Evolutionary conservation across 23 tunicate genomes (phyloP), one percentile per base, ranked within the genome.

Genomic region (Pegea sp.): DNA sequence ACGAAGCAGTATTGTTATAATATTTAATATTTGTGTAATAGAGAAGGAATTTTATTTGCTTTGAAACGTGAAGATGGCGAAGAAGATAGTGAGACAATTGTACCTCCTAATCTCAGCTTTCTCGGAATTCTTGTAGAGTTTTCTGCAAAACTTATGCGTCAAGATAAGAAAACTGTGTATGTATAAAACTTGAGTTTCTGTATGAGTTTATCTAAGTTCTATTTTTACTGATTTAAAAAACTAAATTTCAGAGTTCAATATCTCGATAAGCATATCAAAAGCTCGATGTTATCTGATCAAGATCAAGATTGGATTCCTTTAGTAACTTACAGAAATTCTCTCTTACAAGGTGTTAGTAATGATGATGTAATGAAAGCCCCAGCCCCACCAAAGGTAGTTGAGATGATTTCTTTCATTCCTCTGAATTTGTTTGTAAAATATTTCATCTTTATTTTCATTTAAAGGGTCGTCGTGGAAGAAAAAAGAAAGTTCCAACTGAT

Each of bases 111-210:
- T 31, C 56, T 90, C 33, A 72, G 91, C 60, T 90, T 90, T 55
- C 71, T 90, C 33, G 77, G 78, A 5, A 72, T 90, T 11, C 66
- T 90, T 42, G 72, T 67, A 48, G 98, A 90, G 50, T 90, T 90
- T 66, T 77, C 98, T 2, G 53, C 98, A 16, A 90, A 90, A 57
- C 68, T 90, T 2, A 90, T 90, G 81, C 68, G 64, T 23, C 98
- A 90, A 34, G 98, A 90, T 29, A 65, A 76, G 33, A 81, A 67
- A 57, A 81, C 93, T 24, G 81, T 81, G 93, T 81, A 67, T 71
- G 93, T 38, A 38, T 8, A 38, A 38, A 38, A 38, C 46, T 38
- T 38, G 46, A 38, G 46, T 38, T 38, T 38, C 3, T 48, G 53
- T 54, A 22, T 48, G 53, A 26, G 11, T 21, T 5, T 21, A 26